These are phyloP conservation scores for Parnassius orleans DNA, from an alignment of 2,888 invertebrate species.

Conservation along the genomic window DNA sequence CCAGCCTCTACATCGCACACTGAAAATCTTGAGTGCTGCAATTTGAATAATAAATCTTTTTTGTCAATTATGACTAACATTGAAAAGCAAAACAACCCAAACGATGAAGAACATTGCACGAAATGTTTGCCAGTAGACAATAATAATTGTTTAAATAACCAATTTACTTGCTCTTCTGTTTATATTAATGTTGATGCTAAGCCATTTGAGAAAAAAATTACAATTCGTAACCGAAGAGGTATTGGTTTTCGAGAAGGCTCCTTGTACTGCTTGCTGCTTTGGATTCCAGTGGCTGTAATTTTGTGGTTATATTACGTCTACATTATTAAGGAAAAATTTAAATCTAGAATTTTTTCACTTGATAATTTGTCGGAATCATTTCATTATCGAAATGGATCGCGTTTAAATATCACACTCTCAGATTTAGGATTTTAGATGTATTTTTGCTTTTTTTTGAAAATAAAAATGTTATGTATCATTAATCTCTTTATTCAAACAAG, in stretches of 20 bases:
- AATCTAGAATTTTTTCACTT: constrained; percentile 17
- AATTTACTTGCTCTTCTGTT: constrained; percentile 30
- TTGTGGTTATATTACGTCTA: constrained; percentile 46
- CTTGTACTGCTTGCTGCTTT: constrained; percentile 52
- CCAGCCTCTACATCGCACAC: neutral
- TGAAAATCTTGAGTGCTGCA: neutral
- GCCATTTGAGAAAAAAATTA: constrained; percentile 30
- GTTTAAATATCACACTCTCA: constrained; percentile 41
- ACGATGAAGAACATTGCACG: constrained; percentile 10
- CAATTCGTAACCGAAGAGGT: constrained; percentile 31
- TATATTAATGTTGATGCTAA: constrained; percentile 33
- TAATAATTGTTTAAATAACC: constrained; percentile 26
- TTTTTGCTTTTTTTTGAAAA: constrained; percentile 22
- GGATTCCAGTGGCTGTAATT: constrained; percentile 53
- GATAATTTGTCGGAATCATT: constrained; percentile 20
- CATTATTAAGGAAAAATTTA: constrained; percentile 40
- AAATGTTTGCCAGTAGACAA: constrained; percentile 27
- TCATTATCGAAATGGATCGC: constrained; percentile 27
- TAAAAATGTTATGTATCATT: constrained; percentile 23
- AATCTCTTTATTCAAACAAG: neutral
- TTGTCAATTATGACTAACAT: neutral
- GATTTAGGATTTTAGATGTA: constrained; percentile 58
- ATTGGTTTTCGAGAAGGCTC: constrained; percentile 50
- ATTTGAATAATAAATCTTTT: constrained; percentile 9
- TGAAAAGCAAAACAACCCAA: constrained; percentile 6